Base-by-base conservation (phyloP, 2,888 invertebrate species). In the Drosophila longiperda region DNA sequence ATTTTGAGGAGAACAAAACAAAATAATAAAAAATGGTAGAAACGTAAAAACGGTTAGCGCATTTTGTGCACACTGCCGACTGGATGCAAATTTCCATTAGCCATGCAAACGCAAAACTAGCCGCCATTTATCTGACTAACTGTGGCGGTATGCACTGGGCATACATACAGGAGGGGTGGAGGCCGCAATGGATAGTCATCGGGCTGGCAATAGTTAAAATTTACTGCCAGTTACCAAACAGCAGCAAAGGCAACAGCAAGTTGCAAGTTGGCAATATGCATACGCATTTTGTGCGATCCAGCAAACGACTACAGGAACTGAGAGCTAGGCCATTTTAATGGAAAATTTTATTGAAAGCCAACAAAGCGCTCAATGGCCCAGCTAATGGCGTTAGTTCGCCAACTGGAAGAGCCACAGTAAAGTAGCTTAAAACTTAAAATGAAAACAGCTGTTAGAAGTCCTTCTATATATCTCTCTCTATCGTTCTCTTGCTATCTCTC, bases 91-190 rank as follows among this genome's bases (percentile, higher is more conserved):
- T 87, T 87, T 87, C 89, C 86, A 87, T 87, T 87, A 87, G 88
- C 89, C 89, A 89, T 89, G 89, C 88, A 86, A 86, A 86, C 89
- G 89, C 87, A 90, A 90, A 87, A 88, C 89, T 86, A 86, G 84
- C 84, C 84, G 85, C 84, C 89, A 89, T 85, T 85, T 85, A 85
- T 85, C 84, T 85, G 84, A 89, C 84, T 77, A 89, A 89, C 84
- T 74, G 87, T 59, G 74, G 68, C 55, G 26, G 40, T 42, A 61
- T 63, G 64, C 26, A 26, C 12, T 45, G 64, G 23, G 26, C 49
- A 50, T 26, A 33, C 20, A 23, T 36, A 4, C 40, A 36, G 50
- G 60, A 36, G 34, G 8, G 45, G 15, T 26, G n/a, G 36, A 17
- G 48, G 34, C 42, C 38, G 55, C 49, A 65, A 54, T 32, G 66